A percentile compares a stretch with the other conserved stretches of the same genome.
These are phyloP conservation scores for Philonicus albiceps DNA, from an alignment of 2,888 invertebrate genomes.

Conservation along the genomic window DNA sequence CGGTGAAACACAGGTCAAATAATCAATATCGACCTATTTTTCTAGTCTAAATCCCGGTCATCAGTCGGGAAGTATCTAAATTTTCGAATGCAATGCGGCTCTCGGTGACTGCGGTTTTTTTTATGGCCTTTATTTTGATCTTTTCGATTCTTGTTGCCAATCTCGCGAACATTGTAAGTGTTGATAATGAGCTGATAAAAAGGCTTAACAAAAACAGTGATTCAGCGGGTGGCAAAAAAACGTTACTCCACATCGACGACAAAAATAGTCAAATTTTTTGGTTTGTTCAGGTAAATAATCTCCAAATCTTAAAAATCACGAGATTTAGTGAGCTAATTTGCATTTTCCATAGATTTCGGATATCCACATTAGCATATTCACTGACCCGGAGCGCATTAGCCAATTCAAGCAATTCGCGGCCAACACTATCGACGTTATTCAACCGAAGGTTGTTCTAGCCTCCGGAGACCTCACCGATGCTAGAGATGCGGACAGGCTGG, in stretches of 20 bases:
- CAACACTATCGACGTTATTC: slow-evolving; percentile 74
- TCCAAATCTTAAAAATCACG: background rate
- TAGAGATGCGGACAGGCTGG: slow-evolving; percentile 78
- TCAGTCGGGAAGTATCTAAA: background rate
- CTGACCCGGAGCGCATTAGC: slow-evolving; percentile 75
- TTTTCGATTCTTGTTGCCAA: slow-evolving; percentile 75
- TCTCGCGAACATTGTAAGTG: slow-evolving; percentile 73
- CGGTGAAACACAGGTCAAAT: background rate
- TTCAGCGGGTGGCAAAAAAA: slow-evolving; percentile 56
- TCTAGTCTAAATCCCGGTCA: background rate
- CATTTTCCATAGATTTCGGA: slow-evolving; percentile 77
- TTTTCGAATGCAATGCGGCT: slow-evolving; percentile 67
- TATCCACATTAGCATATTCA: slow-evolving; percentile 86
- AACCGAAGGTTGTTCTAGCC: slow-evolving; percentile 80
- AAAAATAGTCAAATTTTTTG: slow-evolving; percentile 71
- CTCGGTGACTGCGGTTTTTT: slow-evolving; percentile 69
- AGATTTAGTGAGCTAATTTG: background rate
- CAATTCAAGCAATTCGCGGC: slow-evolving; percentile 84
- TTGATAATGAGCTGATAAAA: slow-evolving; percentile 63
- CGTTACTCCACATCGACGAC: slow-evolving; percentile 64
- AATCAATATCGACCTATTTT: background rate
- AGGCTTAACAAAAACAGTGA: slow-evolving; percentile 62
- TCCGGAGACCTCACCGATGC: slow-evolving; percentile 92
- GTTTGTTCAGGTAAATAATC: slow-evolving; percentile 75
- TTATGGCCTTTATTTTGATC: slow-evolving; percentile 70